These are phyloP conservation scores for Machaerirhynchus nigripectus DNA, from an alignment of 2,113 vertebrate species.

Conservation along the genomic window DNA sequence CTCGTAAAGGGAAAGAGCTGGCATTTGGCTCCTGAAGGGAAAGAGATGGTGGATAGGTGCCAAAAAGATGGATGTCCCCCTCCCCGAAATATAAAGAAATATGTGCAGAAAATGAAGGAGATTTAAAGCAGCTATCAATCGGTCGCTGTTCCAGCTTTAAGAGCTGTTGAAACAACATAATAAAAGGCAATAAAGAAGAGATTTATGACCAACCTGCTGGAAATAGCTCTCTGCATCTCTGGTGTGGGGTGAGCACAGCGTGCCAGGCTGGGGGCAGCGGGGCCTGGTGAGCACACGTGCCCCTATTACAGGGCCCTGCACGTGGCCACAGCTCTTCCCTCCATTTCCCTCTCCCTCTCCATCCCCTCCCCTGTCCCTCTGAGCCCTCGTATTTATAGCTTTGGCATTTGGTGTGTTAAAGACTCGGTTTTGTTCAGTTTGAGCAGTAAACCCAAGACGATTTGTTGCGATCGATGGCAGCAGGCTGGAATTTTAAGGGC, in stretches of 20 bases:
- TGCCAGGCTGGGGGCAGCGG: neutral
- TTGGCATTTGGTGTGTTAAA: slow-evolving; percentile 2
- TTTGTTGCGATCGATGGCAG: slow-evolving; percentile 10
- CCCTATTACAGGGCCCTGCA: neutral
- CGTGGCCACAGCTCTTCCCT: neutral
- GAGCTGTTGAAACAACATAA: slow-evolving; percentile 84
- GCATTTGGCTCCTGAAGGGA: slow-evolving; percentile 61
- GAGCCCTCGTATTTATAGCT: neutral
- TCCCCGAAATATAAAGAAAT: slow-evolving; percentile 64
- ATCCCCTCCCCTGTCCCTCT: neutral
- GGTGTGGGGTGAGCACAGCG: neutral
- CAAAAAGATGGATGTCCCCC: slow-evolving; percentile 23
- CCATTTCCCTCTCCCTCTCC: neutral
- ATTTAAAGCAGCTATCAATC: slow-evolving; percentile 77
- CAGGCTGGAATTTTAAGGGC: slow-evolving; percentile 35
- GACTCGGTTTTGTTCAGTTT: slow-evolving; percentile 12
- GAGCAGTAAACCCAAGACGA: neutral
- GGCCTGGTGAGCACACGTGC: fast-evolving
- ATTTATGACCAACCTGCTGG: slow-evolving; percentile 71
- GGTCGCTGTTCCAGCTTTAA: slow-evolving; percentile 74
- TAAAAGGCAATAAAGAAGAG: slow-evolving; percentile 78
- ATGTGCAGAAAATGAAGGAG: slow-evolving; percentile 70
- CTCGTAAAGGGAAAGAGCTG: slow-evolving; percentile 41
- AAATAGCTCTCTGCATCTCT: slow-evolving; percentile 53
- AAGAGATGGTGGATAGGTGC: neutral